These are phyloP conservation scores for Sarotherodon lohbergeri DNA, from an alignment of 2,113 vertebrate species.

Conservation along the genomic window DNA sequence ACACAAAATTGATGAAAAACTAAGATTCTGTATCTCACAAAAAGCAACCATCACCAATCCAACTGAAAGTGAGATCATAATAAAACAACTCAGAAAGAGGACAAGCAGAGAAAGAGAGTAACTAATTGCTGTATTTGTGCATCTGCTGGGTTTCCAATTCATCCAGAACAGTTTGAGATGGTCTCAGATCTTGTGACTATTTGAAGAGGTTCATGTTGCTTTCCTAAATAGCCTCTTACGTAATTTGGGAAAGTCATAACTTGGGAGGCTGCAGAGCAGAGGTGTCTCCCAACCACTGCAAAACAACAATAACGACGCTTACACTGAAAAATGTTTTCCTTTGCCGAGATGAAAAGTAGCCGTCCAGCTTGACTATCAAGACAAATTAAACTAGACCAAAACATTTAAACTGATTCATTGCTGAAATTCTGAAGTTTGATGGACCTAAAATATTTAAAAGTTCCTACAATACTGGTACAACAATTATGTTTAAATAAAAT, in stretches of 20 bases:
- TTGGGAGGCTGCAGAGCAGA: constrained; percentile 22
- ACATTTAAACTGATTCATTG: neutral
- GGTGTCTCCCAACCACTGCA: constrained; percentile 17
- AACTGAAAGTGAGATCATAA: neutral
- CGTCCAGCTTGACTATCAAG: neutral
- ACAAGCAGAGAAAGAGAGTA: neutral
- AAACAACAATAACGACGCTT: constrained; percentile 3
- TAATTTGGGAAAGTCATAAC: constrained; percentile 56
- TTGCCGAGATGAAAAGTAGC: neutral
- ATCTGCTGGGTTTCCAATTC: constrained; percentile 14
- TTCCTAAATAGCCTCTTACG: constrained; percentile 69
- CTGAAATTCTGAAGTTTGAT: neutral
- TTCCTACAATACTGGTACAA: neutral
- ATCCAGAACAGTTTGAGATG: constrained; percentile 44
- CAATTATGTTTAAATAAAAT: neutral
- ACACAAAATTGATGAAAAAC: neutral
- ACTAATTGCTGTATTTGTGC: neutral
- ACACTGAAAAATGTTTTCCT: neutral
- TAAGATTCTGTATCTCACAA: neutral
- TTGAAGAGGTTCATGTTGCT: constrained; percentile 67
- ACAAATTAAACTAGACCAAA: neutral
- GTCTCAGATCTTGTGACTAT: constrained; percentile 66
- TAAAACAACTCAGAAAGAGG: neutral
- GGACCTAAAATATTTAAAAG: neutral
- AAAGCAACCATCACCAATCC: neutral